These are phyloP conservation scores for Aurelia aurita DNA, from an alignment of 30 jellyfish, hydroid and myxozoan species.

Conservation along the genomic window DNA sequence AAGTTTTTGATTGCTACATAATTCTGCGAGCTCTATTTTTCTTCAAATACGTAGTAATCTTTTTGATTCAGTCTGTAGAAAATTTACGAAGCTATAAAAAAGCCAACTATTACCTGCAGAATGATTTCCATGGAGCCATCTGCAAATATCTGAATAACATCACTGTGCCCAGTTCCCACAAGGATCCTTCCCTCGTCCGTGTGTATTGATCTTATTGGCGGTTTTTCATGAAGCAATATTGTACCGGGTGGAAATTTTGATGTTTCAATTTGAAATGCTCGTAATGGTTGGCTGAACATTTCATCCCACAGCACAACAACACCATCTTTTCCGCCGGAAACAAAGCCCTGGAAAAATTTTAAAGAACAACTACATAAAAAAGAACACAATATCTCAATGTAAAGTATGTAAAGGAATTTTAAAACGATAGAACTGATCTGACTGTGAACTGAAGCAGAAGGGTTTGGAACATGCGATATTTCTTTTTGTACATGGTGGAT, in stretches of 20 bases:
- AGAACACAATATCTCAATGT: too few species aligned
- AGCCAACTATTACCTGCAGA: conserved; percentile 69
- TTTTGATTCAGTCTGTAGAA: background rate
- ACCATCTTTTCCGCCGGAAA: conserved; percentile 94
- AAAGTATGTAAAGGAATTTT: background rate
- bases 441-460: too few species aligned
- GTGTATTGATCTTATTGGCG: conserved; percentile 88
- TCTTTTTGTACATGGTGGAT: too few species aligned
- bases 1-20: too few species aligned
- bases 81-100: background rate
- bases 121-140: conserved; percentile 96
- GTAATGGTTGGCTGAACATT: conserved; percentile 82
- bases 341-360: conserved; percentile 71
- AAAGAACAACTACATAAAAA: too few species aligned
- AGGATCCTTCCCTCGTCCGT: conserved; percentile 88
- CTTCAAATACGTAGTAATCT: too few species aligned
- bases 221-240: conserved; percentile 81
- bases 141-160: conserved; percentile 81
- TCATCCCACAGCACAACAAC: conserved; percentile 95
- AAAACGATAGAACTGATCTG: too few species aligned
- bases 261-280: conserved; percentile 90
- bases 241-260: conserved; percentile 93
- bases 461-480: too few species aligned
- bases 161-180: conserved; percentile 93
- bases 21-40: too few species aligned